Evolutionary conservation across 2,888 invertebrate species (phyloP).

Genomic region (Pemphredon lugubris): DNA sequence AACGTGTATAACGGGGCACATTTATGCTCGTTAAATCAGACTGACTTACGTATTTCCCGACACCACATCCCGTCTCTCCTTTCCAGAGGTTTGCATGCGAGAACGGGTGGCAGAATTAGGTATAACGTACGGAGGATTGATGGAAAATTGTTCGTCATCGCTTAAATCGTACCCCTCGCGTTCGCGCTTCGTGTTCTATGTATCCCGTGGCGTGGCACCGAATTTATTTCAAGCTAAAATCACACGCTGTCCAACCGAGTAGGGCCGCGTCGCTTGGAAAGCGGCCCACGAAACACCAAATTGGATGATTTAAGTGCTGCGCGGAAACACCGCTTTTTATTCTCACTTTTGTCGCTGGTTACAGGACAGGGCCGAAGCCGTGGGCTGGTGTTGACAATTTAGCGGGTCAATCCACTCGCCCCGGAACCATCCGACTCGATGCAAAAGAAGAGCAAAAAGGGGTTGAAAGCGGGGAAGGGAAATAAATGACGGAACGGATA

Average conservation of each 20-base stretch:
- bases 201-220: too few relatives aligned
- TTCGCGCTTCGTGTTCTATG: too few relatives aligned
- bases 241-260: too few relatives aligned
- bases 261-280: too few relatives aligned
- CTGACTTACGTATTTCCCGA: constrained; percentile 38
- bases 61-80: constrained; percentile 24
- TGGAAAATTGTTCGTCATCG: not conserved
- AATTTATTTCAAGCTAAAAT: too few relatives aligned
- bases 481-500: constrained; percentile 14
- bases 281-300: too few relatives aligned
- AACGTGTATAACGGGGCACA: too few relatives aligned
- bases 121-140: not conserved
- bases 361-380: too few relatives aligned
- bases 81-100: constrained; percentile 17
- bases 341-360: too few relatives aligned
- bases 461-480: not conserved
- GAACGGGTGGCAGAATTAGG: constrained; percentile 22
- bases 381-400: constrained; percentile 13
- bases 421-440: constrained; percentile 15
- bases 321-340: too few relatives aligned
- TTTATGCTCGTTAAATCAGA: constrained; percentile 51
- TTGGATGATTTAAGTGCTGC: too few relatives aligned
- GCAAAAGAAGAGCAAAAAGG: not conserved
- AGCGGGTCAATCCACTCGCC: constrained; percentile 14
- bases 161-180: too few relatives aligned